These are phyloP conservation scores for Drosophila ficusphila DNA, from an alignment of 1,140 invertebrate species.

Conservation along the genomic window DNA sequence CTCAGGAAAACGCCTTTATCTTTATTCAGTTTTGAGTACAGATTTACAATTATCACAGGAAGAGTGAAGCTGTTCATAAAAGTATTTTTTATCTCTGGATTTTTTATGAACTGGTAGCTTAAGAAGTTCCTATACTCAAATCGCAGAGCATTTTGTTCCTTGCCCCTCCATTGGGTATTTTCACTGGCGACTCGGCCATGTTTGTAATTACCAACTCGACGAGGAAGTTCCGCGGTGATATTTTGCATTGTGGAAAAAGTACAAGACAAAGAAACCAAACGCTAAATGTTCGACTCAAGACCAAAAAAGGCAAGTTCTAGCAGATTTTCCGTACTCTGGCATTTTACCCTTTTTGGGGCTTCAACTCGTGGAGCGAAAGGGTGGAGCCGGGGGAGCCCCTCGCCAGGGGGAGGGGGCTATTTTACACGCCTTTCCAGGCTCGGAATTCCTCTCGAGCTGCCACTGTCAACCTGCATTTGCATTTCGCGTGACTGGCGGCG, in stretches of 20 bases:
- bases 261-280: conserved; percentile 56
- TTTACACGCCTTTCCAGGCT: conserved; percentile 50
- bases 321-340: conserved; percentile 66
- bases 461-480: conserved; percentile 71
- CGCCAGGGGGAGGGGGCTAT: conserved; percentile 44
- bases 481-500: conserved; percentile 69
- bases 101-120: too few species aligned
- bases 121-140: too few species aligned
- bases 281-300: conserved; percentile 59
- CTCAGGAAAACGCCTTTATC: too few species aligned
- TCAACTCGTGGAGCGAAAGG: neutral
- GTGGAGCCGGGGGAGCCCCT: neutral
- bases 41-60: too few species aligned
- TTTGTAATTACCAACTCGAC: conserved; percentile 58
- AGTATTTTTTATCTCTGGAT: too few species aligned
- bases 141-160: conserved; percentile 8
- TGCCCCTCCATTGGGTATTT: conserved; percentile 15
- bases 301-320: conserved; percentile 76
- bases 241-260: conserved; percentile 20
- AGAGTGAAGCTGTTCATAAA: too few species aligned
- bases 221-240: conserved; percentile 4
- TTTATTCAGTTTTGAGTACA: too few species aligned
- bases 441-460: conserved; percentile 39
- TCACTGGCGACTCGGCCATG: conserved; percentile 29
- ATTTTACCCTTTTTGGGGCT: conserved; percentile 67